Evolutionary conservation across 2,888 invertebrate species (phyloP).

Genomic region (Cotesia congregata): DNA sequence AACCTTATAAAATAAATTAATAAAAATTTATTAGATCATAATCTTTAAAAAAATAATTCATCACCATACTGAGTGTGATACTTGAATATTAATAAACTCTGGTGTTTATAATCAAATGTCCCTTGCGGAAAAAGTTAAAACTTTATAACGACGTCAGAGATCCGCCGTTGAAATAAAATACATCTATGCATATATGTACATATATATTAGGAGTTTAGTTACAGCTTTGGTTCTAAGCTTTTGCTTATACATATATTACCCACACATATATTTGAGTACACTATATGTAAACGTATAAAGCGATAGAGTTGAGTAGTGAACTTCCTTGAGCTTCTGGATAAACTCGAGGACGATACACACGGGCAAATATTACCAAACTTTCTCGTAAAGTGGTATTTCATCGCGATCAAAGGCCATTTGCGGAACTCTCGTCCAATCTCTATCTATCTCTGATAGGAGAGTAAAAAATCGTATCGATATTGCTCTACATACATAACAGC

Average conservation of each 20-base stretch:
- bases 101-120: background rate
- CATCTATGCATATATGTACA: background rate
- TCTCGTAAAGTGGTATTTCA: conserved; percentile 33
- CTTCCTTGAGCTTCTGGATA: conserved; percentile 13
- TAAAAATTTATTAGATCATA: no score
- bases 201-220: background rate
- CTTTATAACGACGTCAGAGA: background rate
- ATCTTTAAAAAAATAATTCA: no score
- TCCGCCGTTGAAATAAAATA: background rate
- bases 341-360: conserved; percentile 19
- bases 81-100: background rate
- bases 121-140: background rate
- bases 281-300: background rate
- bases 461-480: conserved; percentile 27
- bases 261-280: background rate
- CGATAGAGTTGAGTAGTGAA: background rate
- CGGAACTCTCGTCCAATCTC: conserved; percentile 2
- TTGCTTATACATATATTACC: no score
- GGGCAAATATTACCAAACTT: conserved; percentile 38
- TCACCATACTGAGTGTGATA: no score
- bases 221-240: background rate
- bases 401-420: conserved; percentile 35
- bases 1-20: no score
- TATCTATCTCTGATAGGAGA: background rate
- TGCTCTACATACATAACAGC: background rate